Evolutionary conservation across 2,113 vertebrate species (phyloP).

Genomic region (Mus pahari): DNA sequence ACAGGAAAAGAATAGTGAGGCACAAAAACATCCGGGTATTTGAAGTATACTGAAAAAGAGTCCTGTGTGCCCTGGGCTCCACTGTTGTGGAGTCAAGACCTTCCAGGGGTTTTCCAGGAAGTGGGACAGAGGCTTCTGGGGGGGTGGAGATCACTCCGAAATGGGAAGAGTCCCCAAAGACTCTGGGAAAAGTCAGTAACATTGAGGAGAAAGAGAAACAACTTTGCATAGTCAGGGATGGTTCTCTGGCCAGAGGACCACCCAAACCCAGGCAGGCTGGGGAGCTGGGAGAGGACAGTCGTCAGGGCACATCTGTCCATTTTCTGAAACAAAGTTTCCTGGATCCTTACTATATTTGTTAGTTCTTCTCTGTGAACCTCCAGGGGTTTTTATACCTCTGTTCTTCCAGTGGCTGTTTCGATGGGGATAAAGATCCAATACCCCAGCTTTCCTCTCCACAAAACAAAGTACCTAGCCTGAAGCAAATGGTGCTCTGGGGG

Average conservation of each 20-base stretch:
- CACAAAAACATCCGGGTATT: not conserved
- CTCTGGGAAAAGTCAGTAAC: not conserved
- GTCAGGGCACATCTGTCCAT: fast-evolving
- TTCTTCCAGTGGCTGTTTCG: not conserved
- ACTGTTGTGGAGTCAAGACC: not conserved
- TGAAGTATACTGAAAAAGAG: not conserved
- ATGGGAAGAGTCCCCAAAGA: not conserved
- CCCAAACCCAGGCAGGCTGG: too few species aligned
- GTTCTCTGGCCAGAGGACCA: not conserved
- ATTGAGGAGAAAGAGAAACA: too few species aligned
- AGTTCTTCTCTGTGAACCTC: not conserved
- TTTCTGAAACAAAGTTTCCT: not conserved
- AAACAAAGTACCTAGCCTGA: not conserved
- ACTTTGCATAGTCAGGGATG: not conserved
- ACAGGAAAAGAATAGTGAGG: not conserved
- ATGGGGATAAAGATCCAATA: fast-evolving
- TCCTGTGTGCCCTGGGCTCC: fast-evolving
- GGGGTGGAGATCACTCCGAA: not conserved
- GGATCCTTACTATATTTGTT: not conserved
- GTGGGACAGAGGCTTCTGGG: fast-evolving
- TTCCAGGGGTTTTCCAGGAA: not conserved
- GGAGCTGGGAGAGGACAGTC: not conserved
- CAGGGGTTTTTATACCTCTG: fast-evolving
- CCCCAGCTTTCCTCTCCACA: too few species aligned
- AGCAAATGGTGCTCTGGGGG: not conserved